These are phyloP conservation scores for Lasioglossum zephyrum DNA, from an alignment of 2,888 invertebrate genomes.

Conservation along the genomic window DNA sequence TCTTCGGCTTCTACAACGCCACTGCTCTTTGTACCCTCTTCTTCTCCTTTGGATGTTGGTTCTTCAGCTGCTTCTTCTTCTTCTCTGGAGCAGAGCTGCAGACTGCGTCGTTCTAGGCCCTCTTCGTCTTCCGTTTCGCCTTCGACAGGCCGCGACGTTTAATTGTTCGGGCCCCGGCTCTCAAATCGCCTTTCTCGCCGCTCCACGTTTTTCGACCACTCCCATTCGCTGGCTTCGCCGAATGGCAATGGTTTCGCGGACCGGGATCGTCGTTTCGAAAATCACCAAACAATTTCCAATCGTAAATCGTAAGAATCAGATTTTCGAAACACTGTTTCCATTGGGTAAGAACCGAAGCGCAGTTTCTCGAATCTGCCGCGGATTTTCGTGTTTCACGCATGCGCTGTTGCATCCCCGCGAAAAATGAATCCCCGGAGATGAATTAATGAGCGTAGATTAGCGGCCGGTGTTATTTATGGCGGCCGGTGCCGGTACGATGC, in stretches of 20 bases:
- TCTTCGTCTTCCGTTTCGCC: constrained; percentile 45
- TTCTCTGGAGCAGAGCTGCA: constrained; percentile 20
- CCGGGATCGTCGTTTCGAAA: background rate
- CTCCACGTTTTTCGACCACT: constrained; percentile 65
- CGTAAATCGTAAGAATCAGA: no score
- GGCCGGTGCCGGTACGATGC: constrained; percentile 16
- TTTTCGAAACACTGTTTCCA: no score
- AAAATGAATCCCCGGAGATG: constrained; percentile 55
- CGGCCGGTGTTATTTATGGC: constrained; percentile 59
- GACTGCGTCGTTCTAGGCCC: constrained; percentile 44
- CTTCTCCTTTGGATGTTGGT: background rate
- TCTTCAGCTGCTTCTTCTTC: constrained; percentile 18
- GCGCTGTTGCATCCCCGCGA: constrained; percentile 16
- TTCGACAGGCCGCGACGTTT: constrained; percentile 68
- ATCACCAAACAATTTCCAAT: no score
- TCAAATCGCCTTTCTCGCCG: constrained; percentile 74
- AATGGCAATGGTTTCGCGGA: background rate
- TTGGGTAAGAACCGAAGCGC: background rate
- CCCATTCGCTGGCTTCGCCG: constrained; percentile 31
- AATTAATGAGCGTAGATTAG: constrained; percentile 64
- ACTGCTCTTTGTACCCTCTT: constrained; percentile 23
- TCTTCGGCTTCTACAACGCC: constrained; percentile 32
- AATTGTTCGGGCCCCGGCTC: constrained; percentile 77
- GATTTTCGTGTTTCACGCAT: constrained; percentile 19
- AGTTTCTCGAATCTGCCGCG: background rate